These are phyloP conservation scores for Drosophila nikananu DNA, from an alignment of 1,140 invertebrate genomes.

Conservation along the genomic window DNA sequence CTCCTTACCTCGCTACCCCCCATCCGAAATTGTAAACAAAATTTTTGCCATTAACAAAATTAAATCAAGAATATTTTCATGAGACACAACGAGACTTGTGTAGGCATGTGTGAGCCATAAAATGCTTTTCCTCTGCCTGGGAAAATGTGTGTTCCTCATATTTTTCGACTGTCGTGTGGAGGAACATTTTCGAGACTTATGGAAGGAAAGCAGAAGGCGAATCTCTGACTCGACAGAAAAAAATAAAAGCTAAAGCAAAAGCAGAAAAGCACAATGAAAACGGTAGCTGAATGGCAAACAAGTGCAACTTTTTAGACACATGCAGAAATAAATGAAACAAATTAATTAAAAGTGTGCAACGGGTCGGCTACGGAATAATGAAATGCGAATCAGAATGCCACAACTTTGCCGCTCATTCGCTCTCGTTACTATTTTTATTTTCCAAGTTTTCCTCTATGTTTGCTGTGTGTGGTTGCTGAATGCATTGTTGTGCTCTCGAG, in stretches of 20 bases:
- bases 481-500: constrained; percentile 24
- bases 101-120: constrained; percentile 51
- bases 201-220: constrained; percentile 4
- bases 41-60: constrained; percentile 71
- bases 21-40: constrained; percentile 63
- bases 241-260: constrained; percentile 7
- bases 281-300: constrained; percentile 12
- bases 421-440: constrained; percentile 4
- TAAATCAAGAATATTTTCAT: constrained; percentile 55
- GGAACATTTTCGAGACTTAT: constrained; percentile 30
- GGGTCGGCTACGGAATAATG: constrained; percentile 68
- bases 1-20: background rate
- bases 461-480: background rate
- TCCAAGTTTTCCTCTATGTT: constrained; percentile 8
- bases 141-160: constrained; percentile 18
- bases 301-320: constrained; percentile 50
- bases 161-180: constrained; percentile 13
- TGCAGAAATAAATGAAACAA: constrained; percentile 66
- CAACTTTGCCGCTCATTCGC: constrained; percentile 30
- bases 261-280: constrained; percentile 23
- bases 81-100: constrained; percentile 11
- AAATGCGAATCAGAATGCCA: constrained; percentile 48
- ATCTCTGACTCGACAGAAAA: constrained; percentile 32
- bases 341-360: constrained; percentile 77
- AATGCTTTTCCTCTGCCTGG: constrained; percentile 17